Base-by-base conservation (phyloP, 2,797 vertebrate genomes). In the Anabas testudineus region DNA sequence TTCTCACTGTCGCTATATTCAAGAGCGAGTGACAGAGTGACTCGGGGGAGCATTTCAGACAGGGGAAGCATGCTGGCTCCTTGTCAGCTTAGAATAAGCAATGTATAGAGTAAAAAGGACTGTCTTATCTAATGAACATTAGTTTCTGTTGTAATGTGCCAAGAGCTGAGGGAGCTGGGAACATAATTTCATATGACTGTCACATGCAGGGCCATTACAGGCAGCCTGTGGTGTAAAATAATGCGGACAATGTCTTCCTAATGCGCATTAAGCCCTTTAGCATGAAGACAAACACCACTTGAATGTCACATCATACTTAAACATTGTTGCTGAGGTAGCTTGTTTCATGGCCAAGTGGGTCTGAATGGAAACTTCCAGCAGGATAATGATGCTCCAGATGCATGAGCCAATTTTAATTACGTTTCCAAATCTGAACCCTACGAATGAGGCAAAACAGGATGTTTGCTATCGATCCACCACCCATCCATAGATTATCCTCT, bases 321-420 rank as follows among this genome's bases (percentile, higher is more conserved):
- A 24, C 10, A 22, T 28, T 49, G 60, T 46, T 52, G 32, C 10
- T 54, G 54, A 47, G 14, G 52, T 54, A 47, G 59, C 55, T 71
- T 58, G 22, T 52, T 70, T 53, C 19, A 51, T 34, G 19, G 7
- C 47, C 32, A 39, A 58, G 34, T 34, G 15, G 42, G 45, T 28
- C 22, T 13, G 22, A 49, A 78, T 58, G 28, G 46, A 68, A 36
- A 48, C 54, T n/a, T 2, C 5, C 53, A 43, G 48, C 2, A 28
- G 42, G 34, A 45, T 30, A 64, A 82, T 16, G 26, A 60, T 26
- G 47, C 13, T 34, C 45, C 39, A 22, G 61, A 56, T 39, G 24
- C 47, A 67, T 8, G 34, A 37, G 32, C 7, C 13, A 32, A 49
- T 19, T 43, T 45, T 18, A 64, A 43, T 16, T 30, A 42, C 34